phyloP scores from a whole-genome alignment of 2,797 vertebrate genomes.

The Avahi laniger region DNA sequence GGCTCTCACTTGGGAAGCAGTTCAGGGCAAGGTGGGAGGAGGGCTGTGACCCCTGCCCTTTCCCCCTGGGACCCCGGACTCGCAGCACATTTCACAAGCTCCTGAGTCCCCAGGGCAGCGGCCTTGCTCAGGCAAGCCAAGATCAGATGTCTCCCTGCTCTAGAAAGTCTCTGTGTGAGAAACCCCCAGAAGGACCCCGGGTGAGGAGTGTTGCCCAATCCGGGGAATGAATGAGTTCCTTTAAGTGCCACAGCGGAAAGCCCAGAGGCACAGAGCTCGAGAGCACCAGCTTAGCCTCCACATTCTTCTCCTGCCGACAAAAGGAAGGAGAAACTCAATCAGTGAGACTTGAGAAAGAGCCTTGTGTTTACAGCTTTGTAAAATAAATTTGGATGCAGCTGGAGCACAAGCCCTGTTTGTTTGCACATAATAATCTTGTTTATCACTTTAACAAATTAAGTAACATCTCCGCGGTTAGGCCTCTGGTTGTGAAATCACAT shows the following conservation, averaged over 20 bases:
- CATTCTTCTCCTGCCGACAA: background rate
- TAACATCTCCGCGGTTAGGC: background rate
- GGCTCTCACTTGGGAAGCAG: conserved; percentile 49
- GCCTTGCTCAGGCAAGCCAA: background rate
- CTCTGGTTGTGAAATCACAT: conserved; percentile 25
- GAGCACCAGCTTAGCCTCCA: background rate
- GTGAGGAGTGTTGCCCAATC: background rate
- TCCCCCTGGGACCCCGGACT: background rate
- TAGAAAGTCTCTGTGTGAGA: conserved; percentile 43
- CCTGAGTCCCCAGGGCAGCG: background rate
- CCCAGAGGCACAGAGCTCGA: background rate
- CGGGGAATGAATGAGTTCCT: background rate
- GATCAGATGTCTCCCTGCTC: conserved; percentile 53
- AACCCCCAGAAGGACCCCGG: conserved; percentile 23
- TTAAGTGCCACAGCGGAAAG: background rate
- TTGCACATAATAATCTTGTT: conserved; percentile 66
- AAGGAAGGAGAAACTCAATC: conserved; percentile 48
- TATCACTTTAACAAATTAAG: conserved; percentile 64
- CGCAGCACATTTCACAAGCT: conserved; percentile 40
- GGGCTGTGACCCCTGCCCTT: background rate
- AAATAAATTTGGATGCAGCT: conserved; percentile 59
- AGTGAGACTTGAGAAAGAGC: conserved; percentile 42
- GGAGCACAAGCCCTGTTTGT: conserved; percentile 68
- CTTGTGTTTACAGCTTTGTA: conserved; percentile 52
- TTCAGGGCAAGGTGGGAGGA: background rate